Conservation (phyloP, 2,113 vertebrate species). For the Orcinus orca region DNA sequence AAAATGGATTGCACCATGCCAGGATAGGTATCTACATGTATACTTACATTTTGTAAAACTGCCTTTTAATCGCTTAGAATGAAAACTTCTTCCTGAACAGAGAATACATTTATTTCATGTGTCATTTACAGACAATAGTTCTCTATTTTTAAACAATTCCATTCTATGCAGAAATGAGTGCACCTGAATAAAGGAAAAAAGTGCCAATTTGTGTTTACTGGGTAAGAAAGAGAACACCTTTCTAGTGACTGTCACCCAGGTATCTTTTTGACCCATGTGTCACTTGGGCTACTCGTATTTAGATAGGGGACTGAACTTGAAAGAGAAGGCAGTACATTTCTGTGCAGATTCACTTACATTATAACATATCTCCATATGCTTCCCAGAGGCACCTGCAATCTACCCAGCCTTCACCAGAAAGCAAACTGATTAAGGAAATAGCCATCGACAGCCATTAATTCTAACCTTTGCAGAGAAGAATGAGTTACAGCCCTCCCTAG, state of each 20-base stretch:
- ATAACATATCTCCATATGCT: not conserved
- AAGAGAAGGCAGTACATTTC: not conserved
- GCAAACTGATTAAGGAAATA: not conserved
- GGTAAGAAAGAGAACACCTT: not conserved
- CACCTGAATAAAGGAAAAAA: not conserved
- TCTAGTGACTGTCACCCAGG: not conserved
- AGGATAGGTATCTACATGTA: not conserved
- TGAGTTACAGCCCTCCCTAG: not conserved
- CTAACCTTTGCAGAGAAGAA: not conserved
- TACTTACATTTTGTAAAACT: not conserved
- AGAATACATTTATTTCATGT: not conserved
- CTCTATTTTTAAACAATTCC: not conserved
- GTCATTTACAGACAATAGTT: not conserved
- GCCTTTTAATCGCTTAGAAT: not conserved
- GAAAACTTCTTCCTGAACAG: not conserved
- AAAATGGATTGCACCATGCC: not conserved
- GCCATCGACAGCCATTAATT: not conserved
- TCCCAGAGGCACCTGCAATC: not conserved
- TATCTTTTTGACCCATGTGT: not conserved
- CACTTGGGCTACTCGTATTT: not conserved
- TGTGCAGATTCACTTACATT: not conserved
- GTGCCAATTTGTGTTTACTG: not conserved
- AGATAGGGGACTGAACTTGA: not conserved
- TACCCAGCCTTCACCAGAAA: conserved; percentile 1
- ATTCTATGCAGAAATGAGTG: not conserved